Evolutionary conservation across 2,888 invertebrate species (phyloP).

Genomic region (Eretmocerus hayati): DNA sequence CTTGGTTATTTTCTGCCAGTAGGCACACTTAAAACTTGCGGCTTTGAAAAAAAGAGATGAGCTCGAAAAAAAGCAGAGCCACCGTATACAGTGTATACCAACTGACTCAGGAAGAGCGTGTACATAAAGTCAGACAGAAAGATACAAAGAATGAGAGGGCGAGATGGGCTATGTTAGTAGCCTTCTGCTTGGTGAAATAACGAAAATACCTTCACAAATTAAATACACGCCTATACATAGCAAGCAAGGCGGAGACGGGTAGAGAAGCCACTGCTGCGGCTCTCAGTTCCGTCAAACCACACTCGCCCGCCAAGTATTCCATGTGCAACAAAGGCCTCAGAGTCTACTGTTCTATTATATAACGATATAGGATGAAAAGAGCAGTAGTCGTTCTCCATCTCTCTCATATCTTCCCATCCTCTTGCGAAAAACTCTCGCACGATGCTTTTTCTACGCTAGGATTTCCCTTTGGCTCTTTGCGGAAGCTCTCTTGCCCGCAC

Average conservation of each 20-base stretch:
- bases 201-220: slow-evolving; percentile 43
- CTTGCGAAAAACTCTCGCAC: no score
- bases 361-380: no score
- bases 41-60: slow-evolving; percentile 1
- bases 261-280: slow-evolving; percentile 4
- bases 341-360: background rate
- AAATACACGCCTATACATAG: slow-evolving; percentile 35
- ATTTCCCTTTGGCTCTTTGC: no score
- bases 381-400: no score
- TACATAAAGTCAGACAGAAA: no score
- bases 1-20: background rate
- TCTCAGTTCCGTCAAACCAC: slow-evolving; percentile 39
- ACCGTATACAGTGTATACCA: background rate
- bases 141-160: no score
- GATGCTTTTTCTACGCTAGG: no score
- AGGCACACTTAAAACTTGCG: slow-evolving; percentile 7
- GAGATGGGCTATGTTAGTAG: background rate
- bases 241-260: slow-evolving; percentile 23
- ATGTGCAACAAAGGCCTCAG: slow-evolving; percentile 20
- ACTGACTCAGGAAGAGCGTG: background rate
- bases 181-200: slow-evolving; percentile 18
- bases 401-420: no score
- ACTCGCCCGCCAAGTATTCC: slow-evolving; percentile 41
- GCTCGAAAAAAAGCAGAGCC: background rate
- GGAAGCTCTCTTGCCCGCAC: no score